Base-by-base conservation (phyloP, 1,140 invertebrate species). In the Drosophila cardini region DNA sequence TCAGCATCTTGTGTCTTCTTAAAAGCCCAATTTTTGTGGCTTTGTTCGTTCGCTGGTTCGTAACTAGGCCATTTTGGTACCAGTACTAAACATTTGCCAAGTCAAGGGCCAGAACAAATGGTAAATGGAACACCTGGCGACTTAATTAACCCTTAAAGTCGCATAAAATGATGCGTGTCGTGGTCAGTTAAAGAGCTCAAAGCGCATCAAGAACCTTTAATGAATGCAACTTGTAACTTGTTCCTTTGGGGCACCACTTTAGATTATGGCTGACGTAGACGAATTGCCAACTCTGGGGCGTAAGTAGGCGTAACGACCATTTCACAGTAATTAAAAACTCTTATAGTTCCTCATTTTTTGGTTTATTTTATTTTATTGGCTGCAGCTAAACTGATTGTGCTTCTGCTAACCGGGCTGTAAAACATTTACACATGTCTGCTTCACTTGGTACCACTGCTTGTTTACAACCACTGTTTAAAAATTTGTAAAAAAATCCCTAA, bases 91-190 rank as follows among this genome's bases (percentile, higher is more conserved):
- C 46, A 11, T 38, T 11, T n/a, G 11, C 21, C 10, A 8, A 15
- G 30, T 13, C 32, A 18, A 21, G 40, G 16, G 53, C 45, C 10
- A 9, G n/a, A 45, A 38, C n/a, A 13, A 13, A 10, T 58, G 57
- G 57, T 11, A 11, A 32, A 34, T 64, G 65, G 65, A 79, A 67
- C 82, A 82, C 62, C 83, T 82, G 76, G 82, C 64, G 48, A 56
- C 75, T 86, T 86, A 86, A 86, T 86, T 86, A 87, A 86, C 76
- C 48, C 40, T 5, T 4, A 73, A 58, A 82, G 64, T 78, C 63
- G 60, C 79, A 82, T 71, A 76, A 78, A 81, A 57, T 58, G 78
- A 82, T 87, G 75, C 78, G 75, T 86, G 57, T 75, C 70, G 48
- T 72, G 74, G 74, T 81, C 81, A 84, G 65, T 76, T 76, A 26